Evolutionary conservation across 2,113 vertebrate species (phyloP).

Genomic region (Microtus richardsoni): DNA sequence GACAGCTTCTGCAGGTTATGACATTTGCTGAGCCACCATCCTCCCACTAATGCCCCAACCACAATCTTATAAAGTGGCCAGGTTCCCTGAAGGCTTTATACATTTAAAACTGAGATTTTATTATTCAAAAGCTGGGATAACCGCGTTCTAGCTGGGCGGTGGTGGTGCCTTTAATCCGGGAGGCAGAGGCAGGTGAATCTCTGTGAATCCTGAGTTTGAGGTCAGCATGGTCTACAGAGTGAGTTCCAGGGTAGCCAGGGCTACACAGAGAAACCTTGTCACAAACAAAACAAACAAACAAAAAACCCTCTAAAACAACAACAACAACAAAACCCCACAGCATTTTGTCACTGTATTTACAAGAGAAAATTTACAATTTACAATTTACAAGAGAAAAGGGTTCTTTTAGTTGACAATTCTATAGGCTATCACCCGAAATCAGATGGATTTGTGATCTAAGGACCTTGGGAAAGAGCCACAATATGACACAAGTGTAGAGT

Average conservation of each 20-base stretch:
- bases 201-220: neutral
- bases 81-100: neutral
- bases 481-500: neutral
- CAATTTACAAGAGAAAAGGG: neutral
- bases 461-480: neutral
- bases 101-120: neutral
- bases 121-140: neutral
- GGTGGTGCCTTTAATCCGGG: neutral
- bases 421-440: neutral
- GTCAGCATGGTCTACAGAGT: neutral
- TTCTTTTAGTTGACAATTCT: neutral
- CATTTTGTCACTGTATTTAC: neutral
- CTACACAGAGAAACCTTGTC: neutral
- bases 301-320: neutral
- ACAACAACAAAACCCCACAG: neutral
- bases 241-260: neutral
- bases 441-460: neutral
- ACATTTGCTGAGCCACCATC: neutral
- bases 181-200: neutral
- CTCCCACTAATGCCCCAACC: neutral
- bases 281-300: neutral
- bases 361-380: no score
- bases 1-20: neutral
- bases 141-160: neutral
- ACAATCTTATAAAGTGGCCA: neutral